A percentile compares a stretch with the other conserved stretches of the same genome.
phyloP scores from a whole-genome alignment of 2,113 vertebrate species.

The Leptobrachium ailaonicum region DNA sequence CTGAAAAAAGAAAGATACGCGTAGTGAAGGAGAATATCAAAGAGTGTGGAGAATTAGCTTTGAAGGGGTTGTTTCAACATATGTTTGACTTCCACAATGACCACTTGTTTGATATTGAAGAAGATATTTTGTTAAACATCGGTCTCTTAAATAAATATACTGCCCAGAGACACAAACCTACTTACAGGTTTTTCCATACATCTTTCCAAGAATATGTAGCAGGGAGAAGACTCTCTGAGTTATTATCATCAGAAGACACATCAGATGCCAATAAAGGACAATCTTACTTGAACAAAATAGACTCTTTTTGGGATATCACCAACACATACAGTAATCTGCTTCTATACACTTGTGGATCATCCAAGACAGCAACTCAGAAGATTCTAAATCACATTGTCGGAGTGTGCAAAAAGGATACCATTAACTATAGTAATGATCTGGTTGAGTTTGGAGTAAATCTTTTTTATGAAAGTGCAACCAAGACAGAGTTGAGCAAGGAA shows the following conservation, averaged over 20 bases:
- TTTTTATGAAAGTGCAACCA: constrained; percentile 55
- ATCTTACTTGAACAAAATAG: constrained; percentile 51
- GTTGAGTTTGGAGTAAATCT: constrained; percentile 58
- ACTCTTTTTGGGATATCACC: constrained; percentile 54
- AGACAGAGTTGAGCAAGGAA: constrained; percentile 53
- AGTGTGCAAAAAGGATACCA: constrained; percentile 18
- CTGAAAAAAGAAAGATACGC: neutral
- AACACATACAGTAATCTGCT: constrained; percentile 59
- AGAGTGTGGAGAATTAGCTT: constrained; percentile 56
- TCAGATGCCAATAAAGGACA: constrained; percentile 46
- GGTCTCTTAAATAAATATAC: constrained; percentile 61
- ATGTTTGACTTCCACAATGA: constrained; percentile 57
- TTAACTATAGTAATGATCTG: constrained; percentile 47
- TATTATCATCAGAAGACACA: constrained; percentile 51
- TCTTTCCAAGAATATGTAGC: constrained; percentile 63
- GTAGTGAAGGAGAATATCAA: constrained; percentile 52
- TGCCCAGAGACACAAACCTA: constrained; percentile 54
- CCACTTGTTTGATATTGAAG: constrained; percentile 40
- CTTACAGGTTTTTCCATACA: constrained; percentile 60
- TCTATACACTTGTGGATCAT: constrained; percentile 59
- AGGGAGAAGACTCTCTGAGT: constrained; percentile 55
- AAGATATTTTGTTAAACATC: constrained; percentile 51
- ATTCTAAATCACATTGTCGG: constrained; percentile 52
- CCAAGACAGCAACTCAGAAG: constrained; percentile 48
- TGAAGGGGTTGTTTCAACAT: constrained; percentile 56